Evolutionary conservation across 2,888 invertebrate genomes (phyloP).

Genomic region (Dichetophora obliterata): DNA sequence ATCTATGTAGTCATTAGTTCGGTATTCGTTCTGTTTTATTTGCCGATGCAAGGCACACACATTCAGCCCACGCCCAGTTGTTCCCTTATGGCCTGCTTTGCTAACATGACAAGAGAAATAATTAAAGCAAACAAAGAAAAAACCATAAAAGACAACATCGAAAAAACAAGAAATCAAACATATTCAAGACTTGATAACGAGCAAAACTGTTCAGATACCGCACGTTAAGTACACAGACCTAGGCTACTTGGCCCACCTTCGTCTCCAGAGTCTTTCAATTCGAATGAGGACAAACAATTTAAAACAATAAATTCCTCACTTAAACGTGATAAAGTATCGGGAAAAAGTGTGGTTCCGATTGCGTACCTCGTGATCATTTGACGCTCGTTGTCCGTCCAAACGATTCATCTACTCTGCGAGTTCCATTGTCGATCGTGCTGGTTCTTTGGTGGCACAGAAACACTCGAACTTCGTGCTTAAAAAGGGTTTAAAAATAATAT

Average conservation of each 20-base stretch:
- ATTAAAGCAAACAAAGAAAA: slow-evolving; percentile 18
- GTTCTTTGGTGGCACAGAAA: slow-evolving; percentile 7
- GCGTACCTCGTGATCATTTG: slow-evolving; percentile 21
- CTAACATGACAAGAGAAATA: slow-evolving; percentile 24
- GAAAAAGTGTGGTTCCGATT: slow-evolving; percentile 33
- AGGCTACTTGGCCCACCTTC: not conserved
- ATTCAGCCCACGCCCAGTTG: slow-evolving; percentile 19
- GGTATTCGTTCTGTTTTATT: not conserved
- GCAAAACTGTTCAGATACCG: slow-evolving; percentile 15
- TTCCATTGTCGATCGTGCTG: slow-evolving; percentile 14
- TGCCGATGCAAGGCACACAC: not conserved
- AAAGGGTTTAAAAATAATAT: slow-evolving; percentile 3
- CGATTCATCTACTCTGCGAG: not conserved
- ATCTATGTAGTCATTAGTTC: not conserved
- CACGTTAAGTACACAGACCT: slow-evolving; percentile 6
- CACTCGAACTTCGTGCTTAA: slow-evolving; percentile 1
- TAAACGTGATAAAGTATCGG: slow-evolving; percentile 38
- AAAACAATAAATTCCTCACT: slow-evolving; percentile 39
- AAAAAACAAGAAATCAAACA: slow-evolving; percentile 21
- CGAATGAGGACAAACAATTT: slow-evolving; percentile 32
- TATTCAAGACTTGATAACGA: slow-evolving; percentile 11
- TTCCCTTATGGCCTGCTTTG: slow-evolving; percentile 6
- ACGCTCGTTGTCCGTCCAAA: slow-evolving; percentile 7
- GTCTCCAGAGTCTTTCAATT: not conserved
- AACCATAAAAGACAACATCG: not conserved